Base-by-base conservation (phyloP, 2,888 invertebrate genomes). In the Galerucella nymphaeae region DNA sequence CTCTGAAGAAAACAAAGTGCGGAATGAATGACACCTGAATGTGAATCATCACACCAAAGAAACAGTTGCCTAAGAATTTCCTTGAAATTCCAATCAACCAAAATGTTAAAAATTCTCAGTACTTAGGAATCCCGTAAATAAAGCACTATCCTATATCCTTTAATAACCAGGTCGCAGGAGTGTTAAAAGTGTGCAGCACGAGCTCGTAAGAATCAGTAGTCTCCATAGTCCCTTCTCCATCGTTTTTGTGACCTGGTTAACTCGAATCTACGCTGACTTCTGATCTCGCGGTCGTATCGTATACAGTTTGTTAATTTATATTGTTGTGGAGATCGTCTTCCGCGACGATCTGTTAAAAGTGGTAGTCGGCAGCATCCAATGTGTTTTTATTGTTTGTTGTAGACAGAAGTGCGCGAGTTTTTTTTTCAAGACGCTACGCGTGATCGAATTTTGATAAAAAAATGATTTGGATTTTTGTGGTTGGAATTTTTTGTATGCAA, bases 241-340 rank as follows among this genome's bases (percentile, higher is more conserved):
- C 70, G 76, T 77, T 76, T 30, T 79, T 72, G 79, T 78, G 79
- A 80, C 80, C 80, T 74, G 79, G 74, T 79, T 77, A 80, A 79
- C 80, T 50, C 66, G 66, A 66, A 59, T 72, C 72, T 69, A 64
- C 58, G 55, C 55, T 62, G 66, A 62, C 57, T 70, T 55, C 57
- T 58, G 55, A 70, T 70, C 63, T 67, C 23, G 59, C 69, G 41
- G n/a, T n/a, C n/a, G n/a, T n/a, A n/a, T 61, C 57, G 66, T 57
- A 10, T 18, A 48, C 16, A 50, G 59, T 55, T 57, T 55, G n/a
- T 70, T 63, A 23, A n/a, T n/a, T 59, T 61, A 62, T 50, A 55
- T 63, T 63, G 23, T 57, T 16, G 63, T 59, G 55, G 53, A 59
- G 14, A 30, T 45, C 63, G 18, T 70, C 70, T 57, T 53, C 70